Evolutionary conservation across 2,113 vertebrate genomes (phyloP), one percentile per base, ranked within the genome.

Genomic region (Plectropomus leopardus): DNA sequence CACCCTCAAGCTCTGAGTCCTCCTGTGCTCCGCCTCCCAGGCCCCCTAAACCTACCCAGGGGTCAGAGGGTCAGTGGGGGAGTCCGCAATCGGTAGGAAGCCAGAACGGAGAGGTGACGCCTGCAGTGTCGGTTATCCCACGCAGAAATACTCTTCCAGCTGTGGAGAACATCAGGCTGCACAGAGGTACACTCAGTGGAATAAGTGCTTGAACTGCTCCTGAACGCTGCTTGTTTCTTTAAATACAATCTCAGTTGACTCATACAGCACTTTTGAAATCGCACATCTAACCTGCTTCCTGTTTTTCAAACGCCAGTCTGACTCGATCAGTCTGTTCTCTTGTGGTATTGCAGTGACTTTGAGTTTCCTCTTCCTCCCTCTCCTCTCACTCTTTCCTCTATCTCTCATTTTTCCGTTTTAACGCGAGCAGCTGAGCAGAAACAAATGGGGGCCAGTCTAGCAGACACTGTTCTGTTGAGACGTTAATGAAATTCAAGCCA

Each of bases 101-200:
- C 42, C 95, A 96, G 23, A 88, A 96, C 0, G 61, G 96, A 0
- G 98, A 98, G 47, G 76, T 95, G 67, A 72, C 94, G 1, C 69
- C 90, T 3, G 67, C 92, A 2, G 88, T 95, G 19, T 96, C 97
- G 10, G 96, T 97, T 76, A 98, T 98, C 90, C 97, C 98, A 15
- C 94, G 98, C 61, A 97, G 98, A 79, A 99, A 99, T 83, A 99
- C 98, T 0, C 94, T 99, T n/a, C 98, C 98, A 0, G 97, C 98
- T 0, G 94, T 99, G 76, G 98, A 98, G 93, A 99, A 98, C 93
- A 96, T 96, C 92, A 94, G 96, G 53, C 95, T 99, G 58, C 97
- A 98, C 85, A 93, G 98, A 97, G 98, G 98, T 99, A 93, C 19
- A 13, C 45, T 44, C 26, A 50, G n/a, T 42, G n/a, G 48, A 79